Base-by-base conservation (phyloP, 1,140 invertebrate species). In the Heliconius eleuchia region DNA sequence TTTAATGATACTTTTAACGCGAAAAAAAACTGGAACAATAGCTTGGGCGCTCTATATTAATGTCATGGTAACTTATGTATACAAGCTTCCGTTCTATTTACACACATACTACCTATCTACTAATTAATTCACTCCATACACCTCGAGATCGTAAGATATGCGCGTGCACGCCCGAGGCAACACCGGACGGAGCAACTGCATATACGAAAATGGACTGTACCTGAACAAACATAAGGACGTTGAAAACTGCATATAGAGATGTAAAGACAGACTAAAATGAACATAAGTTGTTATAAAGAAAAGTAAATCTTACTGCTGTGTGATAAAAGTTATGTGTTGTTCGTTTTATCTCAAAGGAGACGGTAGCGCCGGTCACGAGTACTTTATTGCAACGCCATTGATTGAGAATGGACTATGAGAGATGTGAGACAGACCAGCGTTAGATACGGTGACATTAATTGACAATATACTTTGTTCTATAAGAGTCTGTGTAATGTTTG, bases 121-220 rank as follows among this genome's bases (percentile, higher is more conserved):
- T 93, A 92, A 92, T 92, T 87, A 92, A 92, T 93, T 90, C 91
- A 91, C 87, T 88, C 80, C 82, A 85, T 87, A 87, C 87, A 88
- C 86, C 85, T 85, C 80, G 84, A 92, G 89, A 91, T 93, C 85
- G 82, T 89, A 90, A 92, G 89, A 93, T 93, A 93, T 91, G 89
- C 90, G 84, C 81, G 85, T 87, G 85, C 90, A 88, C 87, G 89
- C 84, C 83, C 85, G 82, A 73, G 79, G 85, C 83, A 76, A 79
- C 84, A 23, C n/a, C 6, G 71, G 9, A 66, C 13, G 1, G 23
- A 27, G 27, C 27, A 30, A 66, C 8, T 66, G 27, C 60, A 16
- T 30, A 30, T 1, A 30, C 5, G 27, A 66, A 66, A 30, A 66
- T 66, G 23, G 13, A 66, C 60, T 66, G 27, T 66, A 66, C 27